A percentile compares a stretch with the other conserved stretches of the same genome.
Conservation (phyloP, 2,888 invertebrate species). For the Eumerus sabulonum region DNA sequence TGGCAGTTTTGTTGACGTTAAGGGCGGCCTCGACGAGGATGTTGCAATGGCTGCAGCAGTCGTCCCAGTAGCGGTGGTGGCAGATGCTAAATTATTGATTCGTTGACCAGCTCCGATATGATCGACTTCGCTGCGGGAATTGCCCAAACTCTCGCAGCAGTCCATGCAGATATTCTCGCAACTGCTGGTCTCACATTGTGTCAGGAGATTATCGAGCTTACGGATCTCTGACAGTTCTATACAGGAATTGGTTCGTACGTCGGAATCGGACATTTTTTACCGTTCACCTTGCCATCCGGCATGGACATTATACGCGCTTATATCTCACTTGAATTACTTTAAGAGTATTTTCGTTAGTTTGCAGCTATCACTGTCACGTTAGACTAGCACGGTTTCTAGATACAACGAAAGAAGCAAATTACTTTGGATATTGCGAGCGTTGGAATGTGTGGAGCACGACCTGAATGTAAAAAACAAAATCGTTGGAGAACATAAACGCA, state of each 20-base stretch:
- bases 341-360: conserved; percentile 3
- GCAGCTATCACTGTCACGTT: conserved; percentile 6
- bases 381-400: neutral
- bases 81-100: conserved; percentile 24
- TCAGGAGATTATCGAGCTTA: conserved; percentile 72
- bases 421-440: neutral
- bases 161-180: conserved; percentile 73
- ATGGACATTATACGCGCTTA: conserved; percentile 39
- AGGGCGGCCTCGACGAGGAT: conserved; percentile 29
- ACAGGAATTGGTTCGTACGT: conserved; percentile 72
- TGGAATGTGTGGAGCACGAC: conserved; percentile 7
- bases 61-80: conserved; percentile 6
- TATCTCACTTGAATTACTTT: neutral
- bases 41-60: conserved; percentile 35
- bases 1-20: conserved; percentile 55
- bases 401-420: neutral
- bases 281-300: conserved; percentile 54
- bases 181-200: conserved; percentile 73
- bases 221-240: conserved; percentile 73
- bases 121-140: conserved; percentile 69
- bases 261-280: conserved; percentile 72
- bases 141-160: conserved; percentile 72
- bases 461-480: too few species aligned
- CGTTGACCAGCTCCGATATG: conserved; percentile 38
- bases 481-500: too few species aligned